Evolutionary conservation across 2,888 invertebrate genomes (phyloP), one percentile per base, ranked within the genome.

Genomic region (Hirtodrosophila cameraria): DNA sequence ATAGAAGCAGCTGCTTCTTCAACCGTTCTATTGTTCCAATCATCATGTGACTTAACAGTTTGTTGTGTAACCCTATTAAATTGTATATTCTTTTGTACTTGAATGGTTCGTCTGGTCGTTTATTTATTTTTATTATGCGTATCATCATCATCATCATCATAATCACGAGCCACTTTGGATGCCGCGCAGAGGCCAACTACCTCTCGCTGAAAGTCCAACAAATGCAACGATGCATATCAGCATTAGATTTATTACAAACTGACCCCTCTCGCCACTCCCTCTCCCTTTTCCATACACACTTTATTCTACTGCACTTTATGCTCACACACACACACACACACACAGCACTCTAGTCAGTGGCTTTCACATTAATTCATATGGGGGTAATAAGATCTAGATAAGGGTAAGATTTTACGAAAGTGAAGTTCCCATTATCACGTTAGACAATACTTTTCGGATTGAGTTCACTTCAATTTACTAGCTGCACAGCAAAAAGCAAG

Each of bases 131-230:
- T 53, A 65, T 69, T 70, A 38, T 70, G 71, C 60, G 59, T 50
- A 65, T 52, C 65, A 36, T 25, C 33, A 12, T 45, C 33, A 18
- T 39, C 7, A 23, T 20, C 18, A 57, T 35, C 25, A 16, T 38
- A 20, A 53, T 20, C 12, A 27, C 18, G 27, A 49, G 28, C 18
- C 33, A 27, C 13, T 48, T 18, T 39, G 20, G 31, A 15, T 41
- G 33, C 28, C 41, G 45, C 45, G 20, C 54, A 73, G 61, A 75
- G 75, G 76, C 66, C 76, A 75, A 73, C 62, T 73, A 75, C 75
- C 75, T 75, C 75, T 45, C 28, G 57, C 57, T 75, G 60, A 74
- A 61, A 58, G 75, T 72, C 74, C 67, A 72, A 64, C 68, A 58
- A 52, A 46, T 59, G 64, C 73, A 68, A 52, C 72, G 72, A 73